Percentiles rank a stretch among this genome's conserved stretches.
Conservation (phyloP, 2,797 vertebrate genomes). For the Miichthys miiuy region DNA sequence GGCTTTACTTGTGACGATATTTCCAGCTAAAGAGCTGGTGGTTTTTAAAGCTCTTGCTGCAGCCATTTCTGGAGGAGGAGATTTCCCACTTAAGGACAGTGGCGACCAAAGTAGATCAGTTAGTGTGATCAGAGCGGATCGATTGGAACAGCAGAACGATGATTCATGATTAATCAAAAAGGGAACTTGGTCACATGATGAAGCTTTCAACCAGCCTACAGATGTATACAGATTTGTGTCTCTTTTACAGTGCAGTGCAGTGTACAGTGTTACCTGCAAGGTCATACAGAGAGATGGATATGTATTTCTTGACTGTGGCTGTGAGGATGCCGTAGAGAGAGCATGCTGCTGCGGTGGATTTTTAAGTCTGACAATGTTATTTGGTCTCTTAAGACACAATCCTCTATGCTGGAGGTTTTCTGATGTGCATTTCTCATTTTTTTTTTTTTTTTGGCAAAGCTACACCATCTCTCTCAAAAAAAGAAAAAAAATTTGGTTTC, state of each 20-base stretch:
- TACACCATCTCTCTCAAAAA: slow-evolving; percentile 34
- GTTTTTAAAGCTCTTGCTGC: slow-evolving; percentile 50
- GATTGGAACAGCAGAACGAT: slow-evolving; percentile 7
- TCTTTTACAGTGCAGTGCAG: slow-evolving; percentile 55
- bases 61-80: slow-evolving; percentile 35
- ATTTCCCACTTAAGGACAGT: slow-evolving; percentile 14
- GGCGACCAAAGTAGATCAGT: not conserved
- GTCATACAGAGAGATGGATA: slow-evolving; percentile 34
- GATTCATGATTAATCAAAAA: slow-evolving; percentile 21
- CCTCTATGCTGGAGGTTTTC: slow-evolving; percentile 38
- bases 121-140: slow-evolving; percentile 29
- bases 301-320: slow-evolving; percentile 27
- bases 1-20: slow-evolving; percentile 17
- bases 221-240: slow-evolving; percentile 48
- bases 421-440: slow-evolving; percentile 30
- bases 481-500: slow-evolving; percentile 61
- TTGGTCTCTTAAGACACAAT: slow-evolving; percentile 65
- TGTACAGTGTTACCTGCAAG: slow-evolving; percentile 41
- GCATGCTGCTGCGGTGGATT: slow-evolving; percentile 17
- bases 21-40: slow-evolving; percentile 28
- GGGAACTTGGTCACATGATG: slow-evolving; percentile 21
- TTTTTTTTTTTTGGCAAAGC: slow-evolving; percentile 55
- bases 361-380: slow-evolving; percentile 44
- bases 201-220: slow-evolving; percentile 24
- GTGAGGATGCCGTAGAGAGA: slow-evolving; percentile 30